phyloP scores from a whole-genome alignment of 2,888 invertebrate species.

The Acanthosoma haemorrhoidale region DNA sequence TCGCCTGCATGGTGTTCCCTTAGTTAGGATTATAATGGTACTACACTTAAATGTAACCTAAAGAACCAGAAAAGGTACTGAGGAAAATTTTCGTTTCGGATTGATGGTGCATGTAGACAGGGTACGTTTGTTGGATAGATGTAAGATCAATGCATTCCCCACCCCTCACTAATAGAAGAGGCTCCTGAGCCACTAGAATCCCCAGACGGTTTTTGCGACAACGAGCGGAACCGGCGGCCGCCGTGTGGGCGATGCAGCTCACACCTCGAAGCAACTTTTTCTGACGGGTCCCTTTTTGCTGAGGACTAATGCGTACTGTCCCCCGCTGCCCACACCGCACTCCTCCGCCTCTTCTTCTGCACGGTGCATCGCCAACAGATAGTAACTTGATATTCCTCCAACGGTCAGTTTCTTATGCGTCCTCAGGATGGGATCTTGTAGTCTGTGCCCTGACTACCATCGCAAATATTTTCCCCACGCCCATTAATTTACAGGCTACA shows the following conservation, averaged over 20 bases:
- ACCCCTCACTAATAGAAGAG: too few relatives aligned
- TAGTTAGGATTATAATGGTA: too few relatives aligned
- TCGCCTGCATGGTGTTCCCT: too few relatives aligned
- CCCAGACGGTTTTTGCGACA: background rate
- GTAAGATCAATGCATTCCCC: too few relatives aligned
- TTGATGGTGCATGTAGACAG: too few relatives aligned
- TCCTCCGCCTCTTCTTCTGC: background rate
- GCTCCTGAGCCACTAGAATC: too few relatives aligned
- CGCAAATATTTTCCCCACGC: background rate
- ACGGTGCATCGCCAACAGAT: background rate
- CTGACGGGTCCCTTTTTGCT: background rate
- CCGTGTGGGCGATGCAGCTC: background rate
- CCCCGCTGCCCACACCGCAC: background rate
- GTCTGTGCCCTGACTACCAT: background rate
- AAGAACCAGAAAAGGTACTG: too few relatives aligned
- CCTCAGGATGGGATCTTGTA: background rate
- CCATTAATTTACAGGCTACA: background rate
- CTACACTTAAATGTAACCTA: too few relatives aligned
- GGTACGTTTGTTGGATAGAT: too few relatives aligned
- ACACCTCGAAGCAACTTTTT: constrained; percentile 1
- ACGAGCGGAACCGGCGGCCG: background rate
- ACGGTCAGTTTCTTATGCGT: background rate
- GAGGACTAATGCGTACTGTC: background rate
- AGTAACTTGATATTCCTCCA: constrained; percentile 6
- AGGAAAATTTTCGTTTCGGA: too few relatives aligned